A percentile compares a stretch with the other conserved stretches of the same genome.
phyloP scores from a whole-genome alignment of 2,113 vertebrate species.

The Rhombomys opimus region DNA sequence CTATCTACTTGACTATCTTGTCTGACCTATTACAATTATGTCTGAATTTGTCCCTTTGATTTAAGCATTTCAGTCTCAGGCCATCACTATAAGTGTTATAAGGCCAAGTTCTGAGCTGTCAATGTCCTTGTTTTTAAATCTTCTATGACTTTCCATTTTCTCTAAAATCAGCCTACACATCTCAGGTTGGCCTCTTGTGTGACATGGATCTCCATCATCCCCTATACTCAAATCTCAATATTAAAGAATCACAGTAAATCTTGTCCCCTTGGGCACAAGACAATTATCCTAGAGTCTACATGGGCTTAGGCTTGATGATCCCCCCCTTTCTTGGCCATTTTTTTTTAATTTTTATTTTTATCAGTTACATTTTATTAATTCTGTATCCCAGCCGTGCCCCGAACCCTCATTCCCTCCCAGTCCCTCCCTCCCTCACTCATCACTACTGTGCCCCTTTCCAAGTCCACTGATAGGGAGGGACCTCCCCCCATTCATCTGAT shows the following conservation, averaged over 20 bases:
- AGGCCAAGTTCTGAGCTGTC: slow-evolving; percentile 5
- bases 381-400: too few species aligned
- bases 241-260: not conserved
- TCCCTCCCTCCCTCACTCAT: too few species aligned
- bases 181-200: not conserved
- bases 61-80: not conserved
- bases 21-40: not conserved
- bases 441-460: too few species aligned
- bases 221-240: not conserved
- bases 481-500: too few species aligned
- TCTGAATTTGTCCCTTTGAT: not conserved
- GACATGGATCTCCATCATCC: not conserved
- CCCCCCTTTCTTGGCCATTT: not conserved
- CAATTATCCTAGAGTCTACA: not conserved
- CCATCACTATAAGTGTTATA: not conserved
- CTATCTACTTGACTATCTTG: not conserved
- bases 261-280: not conserved
- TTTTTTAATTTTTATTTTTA: too few species aligned
- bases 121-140: slow-evolving; percentile 20
- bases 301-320: not conserved
- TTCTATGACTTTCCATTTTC: slow-evolving; percentile 19
- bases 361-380: too few species aligned
- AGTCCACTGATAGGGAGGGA: too few species aligned
- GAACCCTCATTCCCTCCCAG: too few species aligned
- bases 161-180: not conserved